Percentiles rank a stretch among this genome's conserved stretches.
These are phyloP conservation scores for Eretmochelys imbricata DNA, from an alignment of 2,113 vertebrate genomes.

Conservation along the genomic window DNA sequence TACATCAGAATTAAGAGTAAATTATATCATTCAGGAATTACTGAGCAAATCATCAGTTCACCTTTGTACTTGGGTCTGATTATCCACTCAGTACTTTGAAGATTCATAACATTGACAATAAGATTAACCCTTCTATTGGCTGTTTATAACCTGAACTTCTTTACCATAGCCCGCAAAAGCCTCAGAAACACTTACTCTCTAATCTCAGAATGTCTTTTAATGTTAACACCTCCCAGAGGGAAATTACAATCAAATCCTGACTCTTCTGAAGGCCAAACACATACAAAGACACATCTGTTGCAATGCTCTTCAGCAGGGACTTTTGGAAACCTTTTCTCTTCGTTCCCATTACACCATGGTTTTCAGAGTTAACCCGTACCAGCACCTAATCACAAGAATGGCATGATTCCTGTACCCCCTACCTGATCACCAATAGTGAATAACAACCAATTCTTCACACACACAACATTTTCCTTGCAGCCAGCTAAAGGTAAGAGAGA, in stretches of 20 bases:
- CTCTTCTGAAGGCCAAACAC: not conserved
- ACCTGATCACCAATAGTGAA: not conserved
- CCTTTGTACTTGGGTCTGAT: not conserved
- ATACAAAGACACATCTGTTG: conserved; percentile 10
- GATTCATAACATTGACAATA: not conserved
- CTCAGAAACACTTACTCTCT: not conserved
- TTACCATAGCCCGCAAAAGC: rapidly evolving
- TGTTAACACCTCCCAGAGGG: not conserved
- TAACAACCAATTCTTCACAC: conserved; percentile 3
- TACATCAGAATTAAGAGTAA: not conserved
- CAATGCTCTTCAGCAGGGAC: not conserved
- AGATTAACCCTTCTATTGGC: not conserved
- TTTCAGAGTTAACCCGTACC: conserved; percentile 38
- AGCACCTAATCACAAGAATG: conserved; percentile 3
- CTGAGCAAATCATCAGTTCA: not conserved
- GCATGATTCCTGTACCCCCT: not conserved
- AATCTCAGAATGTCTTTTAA: not conserved
- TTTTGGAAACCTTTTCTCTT: conserved; percentile 5
- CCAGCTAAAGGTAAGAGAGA: conserved; percentile 41
- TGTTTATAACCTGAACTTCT: not conserved
- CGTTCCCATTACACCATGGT: not conserved
- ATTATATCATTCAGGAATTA: not conserved
- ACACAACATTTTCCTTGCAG: not conserved
- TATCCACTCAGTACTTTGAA: not conserved
- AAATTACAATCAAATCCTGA: conserved; percentile 16